Conservation (phyloP, 2,113 vertebrate species). For the Hystrix cristata region DNA sequence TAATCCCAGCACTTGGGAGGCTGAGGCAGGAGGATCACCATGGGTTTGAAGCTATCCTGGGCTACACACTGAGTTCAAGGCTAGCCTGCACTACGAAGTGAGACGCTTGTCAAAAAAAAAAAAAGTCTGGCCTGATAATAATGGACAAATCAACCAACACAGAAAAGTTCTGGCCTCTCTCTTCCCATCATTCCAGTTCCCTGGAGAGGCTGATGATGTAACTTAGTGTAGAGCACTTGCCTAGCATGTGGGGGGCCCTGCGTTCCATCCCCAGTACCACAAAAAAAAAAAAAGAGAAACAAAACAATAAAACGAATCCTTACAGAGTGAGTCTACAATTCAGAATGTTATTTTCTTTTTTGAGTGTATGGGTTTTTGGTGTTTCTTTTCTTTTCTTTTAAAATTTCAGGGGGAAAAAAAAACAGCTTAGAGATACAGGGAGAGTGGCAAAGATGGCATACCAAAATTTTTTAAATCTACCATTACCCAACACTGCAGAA, state of each 20-base stretch:
- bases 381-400: not conserved
- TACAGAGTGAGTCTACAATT: not conserved
- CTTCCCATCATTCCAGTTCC: conserved; percentile 23
- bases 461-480: not conserved
- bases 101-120: not conserved
- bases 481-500: not conserved
- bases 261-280: not conserved
- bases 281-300: not conserved
- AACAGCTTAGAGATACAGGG: conserved; percentile 19
- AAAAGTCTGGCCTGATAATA: not conserved
- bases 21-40: not conserved
- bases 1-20: not conserved
- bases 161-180: not conserved
- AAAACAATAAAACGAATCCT: not conserved
- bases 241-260: not conserved
- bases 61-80: not conserved
- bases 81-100: no score
- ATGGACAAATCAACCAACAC: not conserved
- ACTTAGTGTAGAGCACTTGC: not conserved
- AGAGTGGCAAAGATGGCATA: not conserved
- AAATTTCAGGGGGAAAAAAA: conserved; percentile 50
- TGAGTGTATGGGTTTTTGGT: not conserved
- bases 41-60: not conserved
- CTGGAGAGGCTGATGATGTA: not conserved
- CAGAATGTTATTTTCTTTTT: not conserved